Conservation (phyloP, 2,888 invertebrate genomes). For the Panorpa germanica region DNA sequence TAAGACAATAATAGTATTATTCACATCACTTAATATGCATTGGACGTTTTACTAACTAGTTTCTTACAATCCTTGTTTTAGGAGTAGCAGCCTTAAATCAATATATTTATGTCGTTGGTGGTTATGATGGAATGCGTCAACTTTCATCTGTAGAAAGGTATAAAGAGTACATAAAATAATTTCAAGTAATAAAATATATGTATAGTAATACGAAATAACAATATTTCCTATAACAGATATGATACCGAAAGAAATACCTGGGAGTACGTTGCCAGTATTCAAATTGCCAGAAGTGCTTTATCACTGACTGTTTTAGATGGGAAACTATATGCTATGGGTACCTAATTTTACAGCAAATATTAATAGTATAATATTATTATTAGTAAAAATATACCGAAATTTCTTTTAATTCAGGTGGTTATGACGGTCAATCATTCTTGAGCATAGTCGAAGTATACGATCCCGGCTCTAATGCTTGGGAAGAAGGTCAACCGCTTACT, state of each 20-base stretch:
- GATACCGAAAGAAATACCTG: constrained; percentile 68
- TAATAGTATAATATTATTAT: constrained; percentile 6
- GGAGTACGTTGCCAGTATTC: constrained; percentile 59
- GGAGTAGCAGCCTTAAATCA: constrained; percentile 72
- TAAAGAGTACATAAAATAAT: no score
- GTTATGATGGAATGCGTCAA: constrained; percentile 76
- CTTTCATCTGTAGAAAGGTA: constrained; percentile 63
- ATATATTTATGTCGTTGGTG: constrained; percentile 83
- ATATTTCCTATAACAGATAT: no score
- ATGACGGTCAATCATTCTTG: constrained; percentile 71
- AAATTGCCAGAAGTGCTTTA: constrained; percentile 68
- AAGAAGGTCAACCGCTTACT: constrained; percentile 53
- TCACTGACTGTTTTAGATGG: constrained; percentile 73
- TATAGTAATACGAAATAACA: no score
- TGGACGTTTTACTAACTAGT: not conserved
- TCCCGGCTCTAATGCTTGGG: constrained; percentile 57
- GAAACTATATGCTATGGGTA: constrained; percentile 77
- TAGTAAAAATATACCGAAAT: no score
- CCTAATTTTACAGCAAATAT: not conserved
- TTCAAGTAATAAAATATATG: no score
- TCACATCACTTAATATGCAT: constrained; percentile 1
- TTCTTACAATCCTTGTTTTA: constrained; percentile 16
- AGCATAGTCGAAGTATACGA: constrained; percentile 80
- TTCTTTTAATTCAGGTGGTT: constrained; percentile 46
- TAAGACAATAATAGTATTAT: constrained; percentile 9